These are phyloP conservation scores for Harpalus rufipes DNA, from an alignment of 2,888 invertebrate genomes.

Conservation along the genomic window DNA sequence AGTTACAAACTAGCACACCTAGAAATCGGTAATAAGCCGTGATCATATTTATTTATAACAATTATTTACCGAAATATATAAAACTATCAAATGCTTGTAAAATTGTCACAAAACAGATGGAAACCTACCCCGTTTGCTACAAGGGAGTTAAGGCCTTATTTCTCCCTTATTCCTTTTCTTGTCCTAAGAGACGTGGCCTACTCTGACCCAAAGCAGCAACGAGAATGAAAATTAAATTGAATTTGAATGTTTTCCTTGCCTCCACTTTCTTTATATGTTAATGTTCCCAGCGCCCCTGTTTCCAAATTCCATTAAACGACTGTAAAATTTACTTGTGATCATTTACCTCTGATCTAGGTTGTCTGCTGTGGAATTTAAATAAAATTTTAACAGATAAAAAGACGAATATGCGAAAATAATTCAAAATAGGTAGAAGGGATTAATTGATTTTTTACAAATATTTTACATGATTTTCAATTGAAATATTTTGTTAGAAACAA, in stretches of 20 bases:
- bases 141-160: no score
- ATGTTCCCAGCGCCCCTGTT: slow-evolving; percentile 59
- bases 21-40: no score
- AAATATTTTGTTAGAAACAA: neutral
- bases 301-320: slow-evolving; percentile 62
- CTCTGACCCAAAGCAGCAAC: slow-evolving; percentile 30
- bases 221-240: slow-evolving; percentile 64
- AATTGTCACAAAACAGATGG: no score
- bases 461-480: slow-evolving; percentile 20
- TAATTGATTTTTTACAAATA: neutral
- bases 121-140: no score
- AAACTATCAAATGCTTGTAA: no score
- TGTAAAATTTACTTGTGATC: slow-evolving; percentile 52
- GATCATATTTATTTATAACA: no score
- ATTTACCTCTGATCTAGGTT: neutral
- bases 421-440: neutral
- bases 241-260: slow-evolving; percentile 61
- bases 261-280: slow-evolving; percentile 65
- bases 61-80: no score
- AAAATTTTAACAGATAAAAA: neutral
- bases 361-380: neutral
- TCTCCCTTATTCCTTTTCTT: no score
- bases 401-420: neutral
- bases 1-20: no score
- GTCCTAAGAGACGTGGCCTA: no score